Evolutionary conservation across 2,797 vertebrate genomes (phyloP).

Genomic region (Alauda arvensis): DNA sequence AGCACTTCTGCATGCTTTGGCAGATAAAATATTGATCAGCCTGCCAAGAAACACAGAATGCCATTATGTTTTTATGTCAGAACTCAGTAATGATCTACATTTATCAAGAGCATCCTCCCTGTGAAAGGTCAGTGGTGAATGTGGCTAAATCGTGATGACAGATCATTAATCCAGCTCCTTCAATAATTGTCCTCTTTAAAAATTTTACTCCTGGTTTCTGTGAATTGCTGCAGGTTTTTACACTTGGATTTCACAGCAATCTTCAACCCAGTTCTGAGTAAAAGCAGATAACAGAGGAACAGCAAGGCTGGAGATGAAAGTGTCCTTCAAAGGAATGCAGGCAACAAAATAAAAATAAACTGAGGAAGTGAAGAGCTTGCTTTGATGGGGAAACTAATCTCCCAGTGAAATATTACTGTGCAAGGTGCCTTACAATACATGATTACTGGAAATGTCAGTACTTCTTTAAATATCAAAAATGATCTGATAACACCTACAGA

Average conservation of each 20-base stretch:
- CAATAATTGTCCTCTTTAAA: conserved; percentile 74
- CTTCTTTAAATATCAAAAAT: not conserved
- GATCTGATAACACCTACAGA: not conserved
- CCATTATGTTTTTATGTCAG: conserved; percentile 78
- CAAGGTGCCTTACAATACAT: not conserved
- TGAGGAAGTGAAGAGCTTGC: not conserved
- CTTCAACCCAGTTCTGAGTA: conserved; percentile 40
- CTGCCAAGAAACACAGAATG: conserved; percentile 66
- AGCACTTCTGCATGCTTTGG: conserved; percentile 58
- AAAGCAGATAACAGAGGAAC: conserved; percentile 38
- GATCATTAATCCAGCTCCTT: conserved; percentile 79
- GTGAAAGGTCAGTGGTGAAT: conserved; percentile 78
- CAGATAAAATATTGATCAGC: conserved; percentile 78
- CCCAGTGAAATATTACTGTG: not conserved
- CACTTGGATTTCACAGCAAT: conserved; percentile 66
- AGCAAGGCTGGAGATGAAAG: conserved; percentile 46
- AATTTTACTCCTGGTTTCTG: conserved; percentile 57
- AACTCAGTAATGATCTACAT: conserved; percentile 81
- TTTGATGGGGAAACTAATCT: not conserved
- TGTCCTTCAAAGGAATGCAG: conserved; percentile 41
- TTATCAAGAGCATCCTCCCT: conserved; percentile 74
- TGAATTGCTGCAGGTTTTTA: conserved; percentile 49
- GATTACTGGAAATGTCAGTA: not conserved
- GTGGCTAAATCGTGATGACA: conserved; percentile 78
- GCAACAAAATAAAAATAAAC: conserved; percentile 20